phyloP scores from a whole-genome alignment of 2,797 vertebrate genomes.

The Zonotrichia albicollis region DNA sequence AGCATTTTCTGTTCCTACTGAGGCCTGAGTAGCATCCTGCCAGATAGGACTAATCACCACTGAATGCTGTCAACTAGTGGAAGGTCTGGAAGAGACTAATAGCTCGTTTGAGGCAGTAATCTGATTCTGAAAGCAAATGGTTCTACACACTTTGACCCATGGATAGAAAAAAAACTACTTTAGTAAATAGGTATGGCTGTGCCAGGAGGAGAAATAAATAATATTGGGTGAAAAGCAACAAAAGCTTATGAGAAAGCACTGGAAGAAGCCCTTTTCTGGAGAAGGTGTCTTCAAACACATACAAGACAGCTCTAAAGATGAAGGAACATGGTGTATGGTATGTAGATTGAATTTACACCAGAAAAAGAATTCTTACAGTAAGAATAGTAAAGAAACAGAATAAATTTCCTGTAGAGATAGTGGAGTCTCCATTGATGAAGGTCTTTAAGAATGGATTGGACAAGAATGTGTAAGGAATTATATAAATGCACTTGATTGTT shows the following conservation, averaged over 20 bases:
- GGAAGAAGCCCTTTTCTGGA: background rate
- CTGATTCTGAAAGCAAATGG: conserved; percentile 31
- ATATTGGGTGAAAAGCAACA: background rate
- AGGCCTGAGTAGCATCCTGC: background rate
- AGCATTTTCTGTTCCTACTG: background rate
- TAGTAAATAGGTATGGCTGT: background rate
- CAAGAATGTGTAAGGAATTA: background rate
- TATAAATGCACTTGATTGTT: background rate
- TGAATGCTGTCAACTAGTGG: background rate
- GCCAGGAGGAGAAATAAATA: background rate
- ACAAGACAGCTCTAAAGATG: background rate
- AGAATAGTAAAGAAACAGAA: background rate
- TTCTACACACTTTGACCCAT: background rate
- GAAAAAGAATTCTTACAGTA: background rate
- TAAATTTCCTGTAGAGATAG: background rate
- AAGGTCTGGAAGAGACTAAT: conserved; percentile 29
- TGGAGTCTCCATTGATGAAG: background rate
- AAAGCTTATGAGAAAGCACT: background rate
- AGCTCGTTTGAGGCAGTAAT: conserved; percentile 28
- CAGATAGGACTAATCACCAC: background rate
- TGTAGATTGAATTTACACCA: background rate
- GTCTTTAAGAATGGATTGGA: background rate
- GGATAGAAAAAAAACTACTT: background rate
- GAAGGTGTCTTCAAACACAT: background rate
- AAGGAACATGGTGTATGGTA: background rate